Base-by-base conservation (phyloP, 1,140 invertebrate species). In the Bombus vancouverensis region DNA sequence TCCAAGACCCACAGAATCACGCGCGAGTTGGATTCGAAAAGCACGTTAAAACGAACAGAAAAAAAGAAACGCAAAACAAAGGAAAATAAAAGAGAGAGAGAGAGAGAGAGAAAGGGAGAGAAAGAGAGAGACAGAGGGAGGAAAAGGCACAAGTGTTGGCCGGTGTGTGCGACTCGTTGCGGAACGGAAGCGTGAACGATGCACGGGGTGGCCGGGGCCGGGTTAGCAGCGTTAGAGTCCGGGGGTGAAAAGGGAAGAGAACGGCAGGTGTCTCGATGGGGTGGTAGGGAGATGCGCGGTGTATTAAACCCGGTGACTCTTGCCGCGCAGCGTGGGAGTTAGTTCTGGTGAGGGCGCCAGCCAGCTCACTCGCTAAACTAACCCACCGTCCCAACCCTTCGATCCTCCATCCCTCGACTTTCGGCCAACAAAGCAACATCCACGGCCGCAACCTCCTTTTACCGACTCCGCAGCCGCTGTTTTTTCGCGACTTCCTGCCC, bases 261-360 rank as follows among this genome's bases (percentile, higher is more conserved):
- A 22, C 62, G 78, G 47, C 81, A 88, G 89, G 42, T 34, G 77
- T 32, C 37, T 37, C 59, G 44, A 32, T 44, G 62, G 32, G 66
- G 37, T 53, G 81, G 77, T 79, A 42, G 78, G 91, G 88, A 89
- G 90, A 93, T 94, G 94, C 93, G 93, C 93, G 92, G 85, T 90
- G 93, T 91, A 91, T 93, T 91, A 91, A 91, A 93, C 92, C 88
- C 79, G 89, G 88, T 91, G 91, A 90, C 83, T 89, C 83, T 89
- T 82, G 86, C 86, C 93, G 94, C 94, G 94, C 93, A 94, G 93
- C 93, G 93, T 94, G 93, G 93, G 94, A 94, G 93, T 94, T 94
- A 95, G 93, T 95, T 94, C 93, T 93, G 92, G 93, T 93, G 93
- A 94, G 93, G 94, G 93, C 94, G 94, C 94, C 93, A 95, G 93